phyloP scores from a whole-genome alignment of 2,888 invertebrate species.

The Pterobdella sp. region DNA sequence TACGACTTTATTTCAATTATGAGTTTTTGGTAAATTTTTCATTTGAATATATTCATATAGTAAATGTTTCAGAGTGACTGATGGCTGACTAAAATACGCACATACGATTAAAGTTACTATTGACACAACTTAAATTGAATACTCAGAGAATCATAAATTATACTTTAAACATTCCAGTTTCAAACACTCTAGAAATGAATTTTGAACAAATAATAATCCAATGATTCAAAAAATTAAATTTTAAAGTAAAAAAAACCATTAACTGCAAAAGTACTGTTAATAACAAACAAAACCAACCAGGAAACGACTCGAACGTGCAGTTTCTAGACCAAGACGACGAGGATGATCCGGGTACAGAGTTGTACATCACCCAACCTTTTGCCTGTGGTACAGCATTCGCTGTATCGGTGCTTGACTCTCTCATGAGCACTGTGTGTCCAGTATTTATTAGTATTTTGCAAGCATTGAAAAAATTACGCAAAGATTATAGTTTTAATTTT shows the following conservation, averaged over 20 bases:
- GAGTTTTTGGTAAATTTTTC: neutral
- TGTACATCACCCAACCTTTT: slow-evolving; percentile 99
- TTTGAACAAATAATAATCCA: neutral
- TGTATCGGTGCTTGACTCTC: slow-evolving; percentile 96
- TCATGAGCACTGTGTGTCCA: slow-evolving; percentile 91
- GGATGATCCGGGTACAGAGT: slow-evolving; percentile 98
- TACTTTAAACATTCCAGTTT: neutral
- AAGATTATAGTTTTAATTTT: too few species aligned
- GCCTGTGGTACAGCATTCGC: slow-evolving; percentile 99
- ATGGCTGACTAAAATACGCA: too few species aligned
- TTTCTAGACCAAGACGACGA: slow-evolving; percentile 65
- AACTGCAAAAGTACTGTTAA: too few species aligned
- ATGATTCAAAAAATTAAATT: neutral
- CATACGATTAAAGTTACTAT: too few species aligned
- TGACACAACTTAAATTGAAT: too few species aligned
- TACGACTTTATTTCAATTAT: too few species aligned
- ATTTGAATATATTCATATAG: neutral
- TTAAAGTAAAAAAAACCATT: too few species aligned
- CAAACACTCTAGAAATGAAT: neutral
- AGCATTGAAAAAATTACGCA: too few species aligned
- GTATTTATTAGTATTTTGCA: neutral
- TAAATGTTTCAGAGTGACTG: neutral
- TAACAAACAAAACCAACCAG: too few species aligned
- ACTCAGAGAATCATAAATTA: too few species aligned
- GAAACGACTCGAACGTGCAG: slow-evolving; percentile 96